Conservation (phyloP, 1,140 invertebrate species). For the Drosophila kohkoa region DNA sequence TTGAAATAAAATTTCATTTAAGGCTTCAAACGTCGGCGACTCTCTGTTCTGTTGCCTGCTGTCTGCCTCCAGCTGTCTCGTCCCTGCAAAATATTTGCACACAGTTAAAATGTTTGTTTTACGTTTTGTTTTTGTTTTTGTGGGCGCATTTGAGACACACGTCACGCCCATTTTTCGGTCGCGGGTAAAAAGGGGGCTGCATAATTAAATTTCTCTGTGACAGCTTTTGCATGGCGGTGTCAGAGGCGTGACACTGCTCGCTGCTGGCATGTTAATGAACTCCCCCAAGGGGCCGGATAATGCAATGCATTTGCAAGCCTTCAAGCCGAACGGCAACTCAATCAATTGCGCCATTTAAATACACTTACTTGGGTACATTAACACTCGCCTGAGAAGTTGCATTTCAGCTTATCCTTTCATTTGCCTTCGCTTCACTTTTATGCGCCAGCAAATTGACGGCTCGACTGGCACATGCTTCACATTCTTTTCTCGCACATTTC, state of each 20-base stretch:
- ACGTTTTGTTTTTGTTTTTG: constrained; percentile 22
- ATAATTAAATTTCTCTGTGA: constrained; percentile 65
- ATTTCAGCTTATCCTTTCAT: background rate
- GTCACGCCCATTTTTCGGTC: constrained; percentile 24
- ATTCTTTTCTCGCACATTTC: constrained; percentile 10
- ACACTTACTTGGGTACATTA: constrained; percentile 13
- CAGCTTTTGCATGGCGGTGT: constrained; percentile 27
- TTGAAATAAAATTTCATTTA: constrained; percentile 75
- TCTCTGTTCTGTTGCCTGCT: background rate
- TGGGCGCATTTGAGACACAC: constrained; percentile 22
- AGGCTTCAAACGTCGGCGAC: constrained; percentile 27
- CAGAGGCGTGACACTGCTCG: constrained; percentile 2
- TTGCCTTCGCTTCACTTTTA: background rate
- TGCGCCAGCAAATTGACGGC: background rate
- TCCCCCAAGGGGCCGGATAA: constrained; percentile 7
- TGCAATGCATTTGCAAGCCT: constrained; percentile 38
- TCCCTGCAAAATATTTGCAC: constrained; percentile 65
- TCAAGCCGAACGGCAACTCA: constrained; percentile 29
- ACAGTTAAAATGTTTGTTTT: constrained; percentile 68
- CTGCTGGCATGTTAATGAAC: constrained; percentile 48
- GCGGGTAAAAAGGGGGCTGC: background rate
- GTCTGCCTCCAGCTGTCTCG: constrained; percentile 9
- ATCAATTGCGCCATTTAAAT: constrained; percentile 31
- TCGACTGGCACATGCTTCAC: constrained; percentile 30
- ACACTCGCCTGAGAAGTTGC: background rate